Percentiles rank a stretch among this genome's conserved stretches.
These are phyloP conservation scores for Acrobasis repandana DNA, from an alignment of 2,888 invertebrate genomes.

Conservation along the genomic window DNA sequence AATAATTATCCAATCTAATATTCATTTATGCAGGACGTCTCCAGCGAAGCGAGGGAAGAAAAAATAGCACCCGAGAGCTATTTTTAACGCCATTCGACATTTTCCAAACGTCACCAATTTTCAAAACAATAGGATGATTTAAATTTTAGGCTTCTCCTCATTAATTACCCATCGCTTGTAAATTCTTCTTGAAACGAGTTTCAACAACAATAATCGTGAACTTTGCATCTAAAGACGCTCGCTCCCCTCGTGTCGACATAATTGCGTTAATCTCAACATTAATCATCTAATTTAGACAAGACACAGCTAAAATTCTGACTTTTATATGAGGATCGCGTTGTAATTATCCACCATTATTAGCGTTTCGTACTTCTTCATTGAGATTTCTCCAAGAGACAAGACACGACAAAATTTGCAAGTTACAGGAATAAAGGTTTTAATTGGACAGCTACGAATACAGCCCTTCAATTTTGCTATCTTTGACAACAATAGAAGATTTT, in stretches of 20 bases:
- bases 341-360: slow-evolving; percentile 15
- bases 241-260: slow-evolving; percentile 43
- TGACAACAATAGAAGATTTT: slow-evolving; percentile 1
- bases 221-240: slow-evolving; percentile 36
- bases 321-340: slow-evolving; percentile 12
- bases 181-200: slow-evolving; percentile 10
- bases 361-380: slow-evolving; percentile 7
- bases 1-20: slow-evolving; percentile 76
- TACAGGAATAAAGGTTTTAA: slow-evolving; percentile 2
- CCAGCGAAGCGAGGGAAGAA: slow-evolving; percentile 44
- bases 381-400: neutral
- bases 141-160: slow-evolving; percentile 23
- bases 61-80: slow-evolving; percentile 37
- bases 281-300: slow-evolving; percentile 51
- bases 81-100: slow-evolving; percentile 33
- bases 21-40: slow-evolving; percentile 70
- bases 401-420: neutral
- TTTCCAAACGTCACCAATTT: slow-evolving; percentile 22
- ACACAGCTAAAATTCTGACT: slow-evolving; percentile 30
- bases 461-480: neutral
- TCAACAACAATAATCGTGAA: slow-evolving; percentile 42
- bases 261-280: slow-evolving; percentile 54
- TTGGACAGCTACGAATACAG: slow-evolving; percentile 6
- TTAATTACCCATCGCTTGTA: slow-evolving; percentile 23
- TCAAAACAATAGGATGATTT: slow-evolving; percentile 8